phyloP scores from a whole-genome alignment of 2,797 vertebrate genomes.

The Geotrypetes seraphini region DNA sequence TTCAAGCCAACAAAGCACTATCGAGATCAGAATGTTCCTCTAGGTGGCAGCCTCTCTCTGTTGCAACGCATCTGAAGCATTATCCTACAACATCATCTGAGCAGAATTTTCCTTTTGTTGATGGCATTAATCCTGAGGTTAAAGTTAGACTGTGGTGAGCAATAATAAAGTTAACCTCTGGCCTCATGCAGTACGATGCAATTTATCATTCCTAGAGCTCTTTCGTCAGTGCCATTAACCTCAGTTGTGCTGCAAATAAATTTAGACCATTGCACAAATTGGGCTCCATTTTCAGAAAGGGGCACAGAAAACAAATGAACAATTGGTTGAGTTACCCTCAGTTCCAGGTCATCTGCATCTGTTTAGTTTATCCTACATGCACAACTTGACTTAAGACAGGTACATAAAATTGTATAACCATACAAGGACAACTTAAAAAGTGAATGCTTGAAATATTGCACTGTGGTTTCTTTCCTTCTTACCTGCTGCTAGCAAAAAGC shows the following conservation, averaged over 20 bases:
- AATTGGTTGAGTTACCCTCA: too few relatives aligned
- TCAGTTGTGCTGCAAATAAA: slow-evolving; percentile 24
- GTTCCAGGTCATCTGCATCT: too few relatives aligned
- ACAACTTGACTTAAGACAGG: too few relatives aligned
- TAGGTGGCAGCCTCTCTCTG: slow-evolving; percentile 51
- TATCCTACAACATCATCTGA: neutral
- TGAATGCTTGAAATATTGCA: too few relatives aligned
- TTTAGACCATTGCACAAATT: slow-evolving; percentile 4
- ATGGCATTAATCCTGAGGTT: slow-evolving; percentile 44
- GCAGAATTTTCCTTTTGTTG: slow-evolving; percentile 32
- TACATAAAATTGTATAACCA: too few relatives aligned
- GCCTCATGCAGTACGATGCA: slow-evolving; percentile 26
- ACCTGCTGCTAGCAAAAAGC: too few relatives aligned
- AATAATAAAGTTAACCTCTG: slow-evolving; percentile 51
- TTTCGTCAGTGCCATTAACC: slow-evolving; percentile 12
- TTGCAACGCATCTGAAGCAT: slow-evolving; percentile 35
- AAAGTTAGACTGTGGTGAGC: slow-evolving; percentile 36
- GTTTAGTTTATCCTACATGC: too few relatives aligned
- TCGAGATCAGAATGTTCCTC: slow-evolving; percentile 1
- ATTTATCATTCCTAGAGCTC: slow-evolving; percentile 39
- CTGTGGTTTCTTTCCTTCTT: too few relatives aligned
- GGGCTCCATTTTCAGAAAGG: too few relatives aligned
- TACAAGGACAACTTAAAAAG: too few relatives aligned
- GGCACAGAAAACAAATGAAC: too few relatives aligned
- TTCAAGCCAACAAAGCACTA: neutral